Conservation (phyloP, 1,140 invertebrate genomes). For the Orius laevigatus region DNA sequence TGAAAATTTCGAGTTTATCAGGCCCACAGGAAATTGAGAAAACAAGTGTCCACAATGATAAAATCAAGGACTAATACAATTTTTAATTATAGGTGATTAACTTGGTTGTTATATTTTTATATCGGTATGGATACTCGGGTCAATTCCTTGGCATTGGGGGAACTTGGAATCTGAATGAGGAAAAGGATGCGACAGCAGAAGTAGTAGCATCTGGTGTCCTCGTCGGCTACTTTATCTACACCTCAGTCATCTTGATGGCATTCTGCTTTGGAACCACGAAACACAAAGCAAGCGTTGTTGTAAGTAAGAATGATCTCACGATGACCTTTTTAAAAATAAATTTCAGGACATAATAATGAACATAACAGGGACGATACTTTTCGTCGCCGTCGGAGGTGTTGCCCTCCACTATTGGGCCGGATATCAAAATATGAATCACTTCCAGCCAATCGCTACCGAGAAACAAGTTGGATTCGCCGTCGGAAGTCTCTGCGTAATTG, state of each 20-base stretch:
- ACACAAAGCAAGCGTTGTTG: constrained; percentile 44
- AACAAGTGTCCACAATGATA: background rate
- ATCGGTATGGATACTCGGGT: constrained; percentile 62
- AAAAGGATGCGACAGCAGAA: constrained; percentile 68
- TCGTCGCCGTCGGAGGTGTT: constrained; percentile 62
- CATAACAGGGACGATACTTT: constrained; percentile 63
- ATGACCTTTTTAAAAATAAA: background rate
- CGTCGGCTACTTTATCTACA: constrained; percentile 58
- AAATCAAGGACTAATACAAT: background rate
- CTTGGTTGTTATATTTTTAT: constrained; percentile 60
- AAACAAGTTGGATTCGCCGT: constrained; percentile 60
- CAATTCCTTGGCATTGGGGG: constrained; percentile 68
- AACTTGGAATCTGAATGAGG: constrained; percentile 75
- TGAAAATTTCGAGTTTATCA: too few species aligned
- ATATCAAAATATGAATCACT: constrained; percentile 58
- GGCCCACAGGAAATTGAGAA: too few species aligned
- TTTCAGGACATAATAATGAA: constrained; percentile 72
- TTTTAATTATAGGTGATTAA: constrained; percentile 49
- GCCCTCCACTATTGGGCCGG: constrained; percentile 76
- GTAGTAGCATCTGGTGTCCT: constrained; percentile 70
- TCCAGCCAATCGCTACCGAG: constrained; percentile 44
- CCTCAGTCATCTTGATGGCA: constrained; percentile 21
- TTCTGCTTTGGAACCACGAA: constrained; percentile 52
- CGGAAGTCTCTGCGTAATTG: constrained; percentile 57
- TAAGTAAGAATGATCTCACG: constrained; percentile 24